phyloP scores from a whole-genome alignment of 2,888 invertebrate species.

The Pocota personata region DNA sequence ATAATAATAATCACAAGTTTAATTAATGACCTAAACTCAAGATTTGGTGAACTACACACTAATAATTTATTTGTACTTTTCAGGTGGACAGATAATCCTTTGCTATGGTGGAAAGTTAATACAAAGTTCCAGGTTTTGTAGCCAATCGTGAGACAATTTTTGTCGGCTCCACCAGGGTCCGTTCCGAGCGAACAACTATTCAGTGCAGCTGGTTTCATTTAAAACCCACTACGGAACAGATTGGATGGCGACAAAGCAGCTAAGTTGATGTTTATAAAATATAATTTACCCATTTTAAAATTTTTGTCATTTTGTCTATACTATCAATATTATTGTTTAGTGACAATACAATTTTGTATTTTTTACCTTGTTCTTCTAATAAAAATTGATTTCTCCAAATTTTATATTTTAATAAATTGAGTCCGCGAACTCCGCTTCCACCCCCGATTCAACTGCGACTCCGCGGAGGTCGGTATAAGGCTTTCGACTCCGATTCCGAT shows the following conservation, averaged over 20 bases:
- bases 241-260: background rate
- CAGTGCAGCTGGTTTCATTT: slow-evolving; percentile 3
- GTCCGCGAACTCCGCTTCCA: too few species aligned
- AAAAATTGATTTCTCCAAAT: too few species aligned
- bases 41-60: slow-evolving; percentile 7
- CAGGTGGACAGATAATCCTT: too few species aligned
- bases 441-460: too few species aligned
- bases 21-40: slow-evolving; percentile 6
- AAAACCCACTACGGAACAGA: slow-evolving; percentile 7
- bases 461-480: too few species aligned
- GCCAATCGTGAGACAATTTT: slow-evolving; percentile 2
- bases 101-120: too few species aligned
- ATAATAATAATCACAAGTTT: slow-evolving; percentile 13
- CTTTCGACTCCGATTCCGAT: too few species aligned
- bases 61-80: background rate
- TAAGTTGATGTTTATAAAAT: background rate
- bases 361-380: too few species aligned
- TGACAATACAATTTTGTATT: too few species aligned
- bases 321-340: too few species aligned
- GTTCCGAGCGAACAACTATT: slow-evolving; percentile 17
- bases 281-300: background rate
- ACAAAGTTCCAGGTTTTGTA: slow-evolving; percentile 13
- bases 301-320: too few species aligned
- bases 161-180: slow-evolving; percentile 9
- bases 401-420: too few species aligned